These are phyloP conservation scores for Sceloporus undulatus DNA, from an alignment of 2,113 vertebrate genomes.

Conservation along the genomic window DNA sequence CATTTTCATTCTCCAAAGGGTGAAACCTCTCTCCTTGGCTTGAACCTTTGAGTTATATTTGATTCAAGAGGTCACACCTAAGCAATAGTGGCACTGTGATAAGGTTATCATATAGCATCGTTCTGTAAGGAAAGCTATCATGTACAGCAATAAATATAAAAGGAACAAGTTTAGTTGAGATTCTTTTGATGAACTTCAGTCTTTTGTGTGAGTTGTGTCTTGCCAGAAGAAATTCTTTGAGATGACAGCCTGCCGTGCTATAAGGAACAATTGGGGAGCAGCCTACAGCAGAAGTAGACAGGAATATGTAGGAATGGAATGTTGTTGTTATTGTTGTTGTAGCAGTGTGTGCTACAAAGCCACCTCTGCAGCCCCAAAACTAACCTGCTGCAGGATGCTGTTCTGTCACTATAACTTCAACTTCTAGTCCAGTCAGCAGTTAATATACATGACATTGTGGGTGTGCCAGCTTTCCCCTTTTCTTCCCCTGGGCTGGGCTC, in stretches of 20 bases:
- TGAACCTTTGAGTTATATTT: background rate
- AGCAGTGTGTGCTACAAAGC: too few relatives aligned
- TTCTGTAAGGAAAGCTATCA: background rate
- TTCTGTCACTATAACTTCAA: too few relatives aligned
- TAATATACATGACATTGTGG: too few relatives aligned
- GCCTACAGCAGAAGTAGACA: background rate
- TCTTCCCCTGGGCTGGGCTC: too few relatives aligned
- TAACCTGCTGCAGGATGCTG: too few relatives aligned
- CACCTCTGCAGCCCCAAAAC: too few relatives aligned
- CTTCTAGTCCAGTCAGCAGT: background rate
- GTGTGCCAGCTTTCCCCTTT: too few relatives aligned
- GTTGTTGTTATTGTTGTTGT: too few relatives aligned
- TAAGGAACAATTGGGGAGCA: background rate
- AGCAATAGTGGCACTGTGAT: background rate
- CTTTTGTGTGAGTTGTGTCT: background rate
- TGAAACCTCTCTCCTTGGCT: background rate
- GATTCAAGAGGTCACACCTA: background rate
- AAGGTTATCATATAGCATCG: background rate
- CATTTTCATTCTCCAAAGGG: background rate
- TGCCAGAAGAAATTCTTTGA: background rate
- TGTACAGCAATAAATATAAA: background rate
- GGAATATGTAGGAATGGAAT: background rate
- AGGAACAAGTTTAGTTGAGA: background rate
- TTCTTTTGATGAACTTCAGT: too few relatives aligned
- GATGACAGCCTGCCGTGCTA: background rate